Conservation (phyloP, 2,797 vertebrate genomes). For the Pyrocephalus nanus region DNA sequence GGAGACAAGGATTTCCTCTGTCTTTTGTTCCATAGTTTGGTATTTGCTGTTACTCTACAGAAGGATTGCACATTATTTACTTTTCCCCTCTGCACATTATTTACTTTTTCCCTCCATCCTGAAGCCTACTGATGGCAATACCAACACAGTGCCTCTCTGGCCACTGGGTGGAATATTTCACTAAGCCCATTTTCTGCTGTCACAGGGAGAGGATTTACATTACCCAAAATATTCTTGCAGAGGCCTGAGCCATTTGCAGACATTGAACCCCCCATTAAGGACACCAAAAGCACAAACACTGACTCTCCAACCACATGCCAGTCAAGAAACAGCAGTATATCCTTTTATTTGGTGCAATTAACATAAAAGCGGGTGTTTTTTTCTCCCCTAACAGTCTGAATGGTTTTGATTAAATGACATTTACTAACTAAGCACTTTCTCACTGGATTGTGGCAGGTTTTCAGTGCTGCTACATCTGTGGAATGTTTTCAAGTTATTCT, state of each 20-base stretch:
- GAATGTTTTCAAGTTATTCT: conserved; percentile 47
- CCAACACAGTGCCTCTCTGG: not conserved
- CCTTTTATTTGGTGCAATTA: not conserved
- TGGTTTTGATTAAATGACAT: conserved; percentile 41
- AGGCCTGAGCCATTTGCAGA: not conserved
- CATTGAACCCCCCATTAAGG: not conserved
- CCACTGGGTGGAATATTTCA: not conserved
- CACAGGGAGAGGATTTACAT: not conserved
- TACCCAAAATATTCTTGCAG: not conserved
- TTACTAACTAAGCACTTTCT: conserved; percentile 35
- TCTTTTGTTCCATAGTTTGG: not conserved
- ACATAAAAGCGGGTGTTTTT: not conserved
- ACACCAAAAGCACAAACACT: not conserved
- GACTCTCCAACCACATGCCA: not conserved
- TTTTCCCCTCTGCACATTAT: not conserved
- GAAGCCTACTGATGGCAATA: not conserved
- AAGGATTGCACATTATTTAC: not conserved
- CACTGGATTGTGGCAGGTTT: conserved; percentile 27
- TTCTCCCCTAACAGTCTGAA: not conserved
- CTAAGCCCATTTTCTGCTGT: not conserved
- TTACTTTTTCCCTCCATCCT: not conserved
- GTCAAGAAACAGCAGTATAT: not conserved
- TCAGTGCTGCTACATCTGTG: conserved; percentile 38
- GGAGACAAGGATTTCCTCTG: not conserved
- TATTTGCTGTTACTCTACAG: not conserved